A percentile compares a stretch with the other conserved stretches of the same genome.
Evolutionary conservation across 2,888 invertebrate genomes (phyloP).

Genomic region (Smittia sp.): DNA sequence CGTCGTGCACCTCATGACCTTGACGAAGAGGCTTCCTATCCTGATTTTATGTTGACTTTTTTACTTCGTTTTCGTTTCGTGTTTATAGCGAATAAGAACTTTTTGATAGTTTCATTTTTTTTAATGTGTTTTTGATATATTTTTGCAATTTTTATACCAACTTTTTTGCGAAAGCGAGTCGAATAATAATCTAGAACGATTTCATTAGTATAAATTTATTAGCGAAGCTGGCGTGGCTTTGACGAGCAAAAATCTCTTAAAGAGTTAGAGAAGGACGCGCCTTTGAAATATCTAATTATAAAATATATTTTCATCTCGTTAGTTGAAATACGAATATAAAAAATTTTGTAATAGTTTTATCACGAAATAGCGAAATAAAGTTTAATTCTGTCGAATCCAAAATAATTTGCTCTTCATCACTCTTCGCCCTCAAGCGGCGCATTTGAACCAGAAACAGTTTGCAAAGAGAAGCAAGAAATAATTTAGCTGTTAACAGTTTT

Average conservation of each 20-base stretch:
- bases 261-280: not conserved
- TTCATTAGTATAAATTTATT: constrained; percentile 12
- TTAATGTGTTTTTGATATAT: constrained; percentile 15
- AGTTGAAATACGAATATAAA: constrained; percentile 5
- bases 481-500: no score
- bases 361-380: constrained; percentile 8
- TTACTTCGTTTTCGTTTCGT: not conserved
- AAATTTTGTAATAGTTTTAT: not conserved
- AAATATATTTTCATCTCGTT: constrained; percentile 25
- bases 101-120: constrained; percentile 3
- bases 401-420: no score
- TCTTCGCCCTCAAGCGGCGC: no score
- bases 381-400: not conserved
- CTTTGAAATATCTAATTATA: not conserved
- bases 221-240: not conserved
- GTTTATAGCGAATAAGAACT: not conserved
- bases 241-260: not conserved
- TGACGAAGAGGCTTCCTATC: not conserved
- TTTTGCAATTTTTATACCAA: constrained; percentile 23
- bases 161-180: not conserved
- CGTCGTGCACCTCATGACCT: not conserved
- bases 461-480: no score
- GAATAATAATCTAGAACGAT: constrained; percentile 1
- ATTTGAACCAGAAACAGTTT: no score
- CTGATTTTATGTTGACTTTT: constrained; percentile 8